Base-by-base conservation (phyloP, 2,113 vertebrate species). In the Trichechus manatus region DNA sequence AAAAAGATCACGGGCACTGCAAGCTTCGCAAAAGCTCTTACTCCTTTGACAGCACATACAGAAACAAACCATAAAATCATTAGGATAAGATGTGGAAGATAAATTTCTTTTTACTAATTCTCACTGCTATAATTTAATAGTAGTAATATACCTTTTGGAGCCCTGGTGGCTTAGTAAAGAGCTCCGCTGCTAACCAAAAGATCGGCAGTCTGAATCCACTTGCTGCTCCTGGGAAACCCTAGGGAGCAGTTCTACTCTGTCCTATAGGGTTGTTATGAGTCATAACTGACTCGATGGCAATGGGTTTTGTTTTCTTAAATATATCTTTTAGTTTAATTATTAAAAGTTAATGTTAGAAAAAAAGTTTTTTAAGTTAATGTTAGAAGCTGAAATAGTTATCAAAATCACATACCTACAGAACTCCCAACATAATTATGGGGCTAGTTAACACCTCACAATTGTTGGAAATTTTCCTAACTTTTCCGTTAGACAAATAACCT, bases 41-140 rank as follows among this genome's bases (percentile, higher is more conserved):
- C 19, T 88, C 19, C 33, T 81, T 82, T 20, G 47, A 79, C 17
- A 84, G 20, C 17, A 78, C 23, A 50, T 36, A 89, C 4, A 33
- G 74, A 94, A 90, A 89, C 3, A 80, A 87, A 47, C 11, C 75
- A 95, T 15, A 87, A 82, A 90, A 47, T 9, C n/a, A 68, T 27
- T 63, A 72, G 50, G 29, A 31, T 29, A 81, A 90, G 36, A 56
- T 31, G 22, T 14, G 33, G 31, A 68, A 68, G 44, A 39, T 39
- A 68, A 14, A 19, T n/a, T 81, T 80, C 25, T 61, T 85, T 89
- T 80, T 27, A 72, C 33, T 79, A 70, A 61, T 50, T 74, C 27
- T 47, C 89, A 92, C 6, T 50, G 19, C 23, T 64, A 0, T 56
- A 78, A 84, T 91, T 82, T 94, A 78, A 70, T 14, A 81, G 13